Conservation (phyloP, 2,113 vertebrate species). For the Erinaceus europaeus region DNA sequence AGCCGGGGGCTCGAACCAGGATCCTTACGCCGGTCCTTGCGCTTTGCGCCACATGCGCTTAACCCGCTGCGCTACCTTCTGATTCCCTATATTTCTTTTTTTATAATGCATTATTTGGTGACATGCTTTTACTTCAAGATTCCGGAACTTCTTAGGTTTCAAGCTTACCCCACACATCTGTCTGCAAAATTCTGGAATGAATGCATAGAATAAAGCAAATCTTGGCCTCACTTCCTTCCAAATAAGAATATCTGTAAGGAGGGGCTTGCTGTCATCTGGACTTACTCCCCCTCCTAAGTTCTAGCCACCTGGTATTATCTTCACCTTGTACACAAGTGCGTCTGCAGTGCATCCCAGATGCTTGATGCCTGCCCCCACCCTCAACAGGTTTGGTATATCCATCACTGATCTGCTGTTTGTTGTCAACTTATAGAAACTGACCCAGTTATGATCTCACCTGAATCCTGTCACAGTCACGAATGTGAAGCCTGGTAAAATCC, state of each 20-base stretch:
- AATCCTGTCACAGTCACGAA: constrained; percentile 72
- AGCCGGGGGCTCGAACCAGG: too few species aligned
- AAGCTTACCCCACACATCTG: background rate
- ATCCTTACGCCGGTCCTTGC: too few species aligned
- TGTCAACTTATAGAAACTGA: background rate
- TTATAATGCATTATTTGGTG: background rate
- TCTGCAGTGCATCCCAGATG: background rate
- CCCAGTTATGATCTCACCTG: constrained; percentile 63
- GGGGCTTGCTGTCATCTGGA: background rate
- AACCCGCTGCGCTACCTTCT: too few species aligned
- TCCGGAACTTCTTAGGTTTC: background rate
- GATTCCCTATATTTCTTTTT: too few species aligned
- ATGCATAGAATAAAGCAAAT: background rate
- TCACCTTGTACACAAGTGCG: background rate
- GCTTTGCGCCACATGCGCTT: too few species aligned
- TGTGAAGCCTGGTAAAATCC: constrained; percentile 79
- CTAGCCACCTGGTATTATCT: background rate
- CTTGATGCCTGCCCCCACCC: too few species aligned
- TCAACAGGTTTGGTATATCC: background rate
- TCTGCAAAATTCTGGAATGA: background rate
- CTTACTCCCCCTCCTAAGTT: background rate
- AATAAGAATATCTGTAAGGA: background rate
- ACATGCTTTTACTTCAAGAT: background rate
- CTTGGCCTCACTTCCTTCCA: background rate
- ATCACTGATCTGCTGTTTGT: background rate